A percentile compares a stretch with the other conserved stretches of the same genome.
These are phyloP conservation scores for Typhlichthys subterraneus DNA, from an alignment of 2,797 vertebrate species.

Conservation along the genomic window DNA sequence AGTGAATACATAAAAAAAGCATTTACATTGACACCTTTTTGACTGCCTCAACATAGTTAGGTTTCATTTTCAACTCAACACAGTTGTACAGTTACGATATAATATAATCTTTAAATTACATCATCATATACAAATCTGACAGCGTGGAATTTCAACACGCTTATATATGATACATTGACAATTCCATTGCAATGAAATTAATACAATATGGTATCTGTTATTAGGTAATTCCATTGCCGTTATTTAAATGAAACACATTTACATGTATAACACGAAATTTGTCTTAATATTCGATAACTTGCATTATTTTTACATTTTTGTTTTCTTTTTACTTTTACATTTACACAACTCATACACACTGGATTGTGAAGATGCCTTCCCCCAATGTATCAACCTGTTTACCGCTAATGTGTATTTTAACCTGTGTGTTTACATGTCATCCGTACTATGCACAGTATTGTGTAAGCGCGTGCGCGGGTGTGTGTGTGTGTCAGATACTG, in stretches of 20 bases:
- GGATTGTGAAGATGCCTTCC: conserved; percentile 69
- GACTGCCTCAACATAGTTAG: conserved; percentile 79
- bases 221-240: conserved; percentile 73
- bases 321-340: conserved; percentile 65
- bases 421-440: conserved; percentile 12
- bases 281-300: conserved; percentile 77
- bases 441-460: conserved; percentile 21
- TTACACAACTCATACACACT: conserved; percentile 83
- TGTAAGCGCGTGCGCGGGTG: conserved; percentile 14
- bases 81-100: conserved; percentile 85
- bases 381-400: conserved; percentile 64
- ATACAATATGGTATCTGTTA: conserved; percentile 77
- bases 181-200: conserved; percentile 78
- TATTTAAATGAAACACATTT: conserved; percentile 81
- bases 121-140: conserved; percentile 85
- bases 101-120: conserved; percentile 87
- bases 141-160: conserved; percentile 76
- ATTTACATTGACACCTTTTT: conserved; percentile 81
- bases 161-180: conserved; percentile 79
- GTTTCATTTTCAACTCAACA: conserved; percentile 80
- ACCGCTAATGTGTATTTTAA: conserved; percentile 19
- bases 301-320: conserved; percentile 65
- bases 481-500: conserved; percentile 27
- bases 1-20: conserved; percentile 77
- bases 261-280: conserved; percentile 83